These are phyloP conservation scores for Abramis brama DNA, from an alignment of 2,113 vertebrate genomes.

Conservation along the genomic window DNA sequence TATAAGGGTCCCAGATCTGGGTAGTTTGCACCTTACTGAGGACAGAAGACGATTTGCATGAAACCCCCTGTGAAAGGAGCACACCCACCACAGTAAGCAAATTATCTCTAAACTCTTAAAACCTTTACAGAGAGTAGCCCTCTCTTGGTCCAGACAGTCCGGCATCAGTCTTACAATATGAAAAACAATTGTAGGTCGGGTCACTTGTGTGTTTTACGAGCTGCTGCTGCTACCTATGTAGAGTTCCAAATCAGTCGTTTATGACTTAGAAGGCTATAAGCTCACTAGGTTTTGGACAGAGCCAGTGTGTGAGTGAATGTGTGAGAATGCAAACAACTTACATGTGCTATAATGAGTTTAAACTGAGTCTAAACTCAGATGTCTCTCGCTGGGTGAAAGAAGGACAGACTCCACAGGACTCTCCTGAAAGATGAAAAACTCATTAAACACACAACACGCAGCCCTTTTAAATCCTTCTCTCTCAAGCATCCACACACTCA, in stretches of 20 bases:
- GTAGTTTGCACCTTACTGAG: too few relatives aligned
- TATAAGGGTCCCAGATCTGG: too few relatives aligned
- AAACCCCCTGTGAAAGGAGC: too few relatives aligned
- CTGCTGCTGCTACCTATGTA: neutral
- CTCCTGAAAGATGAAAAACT: slow-evolving; percentile 58
- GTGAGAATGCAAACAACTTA: slow-evolving; percentile 37
- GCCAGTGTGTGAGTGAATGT: slow-evolving; percentile 9
- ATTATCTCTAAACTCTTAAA: too few relatives aligned
- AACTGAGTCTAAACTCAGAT: slow-evolving; percentile 30
- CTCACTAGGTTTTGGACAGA: neutral
- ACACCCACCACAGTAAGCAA: too few relatives aligned
- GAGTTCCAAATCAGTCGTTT: neutral
- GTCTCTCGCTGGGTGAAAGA: slow-evolving; percentile 52
- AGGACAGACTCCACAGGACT: slow-evolving; percentile 58
- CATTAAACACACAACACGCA: slow-evolving; percentile 46
- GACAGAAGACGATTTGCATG: too few relatives aligned
- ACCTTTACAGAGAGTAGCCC: too few relatives aligned
- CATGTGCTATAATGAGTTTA: slow-evolving; percentile 37
- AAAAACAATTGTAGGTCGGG: neutral
- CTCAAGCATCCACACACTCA: slow-evolving; percentile 3
- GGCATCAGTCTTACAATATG: too few relatives aligned
- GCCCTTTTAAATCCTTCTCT: slow-evolving; percentile 34
- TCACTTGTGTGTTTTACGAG: neutral
- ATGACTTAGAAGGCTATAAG: neutral
- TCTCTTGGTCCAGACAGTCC: too few relatives aligned